phyloP scores from a whole-genome alignment of 1,140 invertebrate species.

The Pentalonia nigronervosa region DNA sequence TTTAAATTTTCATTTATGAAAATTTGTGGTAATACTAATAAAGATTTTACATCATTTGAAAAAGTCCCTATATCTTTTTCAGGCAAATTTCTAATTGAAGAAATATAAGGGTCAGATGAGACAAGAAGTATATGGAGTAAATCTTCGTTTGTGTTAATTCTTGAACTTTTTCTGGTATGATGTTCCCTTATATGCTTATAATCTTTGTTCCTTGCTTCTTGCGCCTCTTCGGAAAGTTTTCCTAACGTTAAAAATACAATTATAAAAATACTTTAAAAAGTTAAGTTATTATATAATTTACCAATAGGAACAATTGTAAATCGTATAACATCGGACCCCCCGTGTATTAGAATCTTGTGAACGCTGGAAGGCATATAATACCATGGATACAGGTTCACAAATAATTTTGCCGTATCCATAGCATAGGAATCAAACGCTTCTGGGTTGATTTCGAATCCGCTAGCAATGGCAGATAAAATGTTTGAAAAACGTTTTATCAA shows the following conservation, averaged over 20 bases:
- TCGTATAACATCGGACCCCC: not conserved
- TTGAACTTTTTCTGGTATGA: not conserved
- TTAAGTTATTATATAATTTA: not conserved
- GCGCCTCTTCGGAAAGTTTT: not conserved
- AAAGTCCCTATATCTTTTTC: not conserved
- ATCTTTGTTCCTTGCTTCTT: slow-evolving; percentile 15
- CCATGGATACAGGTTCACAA: slow-evolving; percentile 59
- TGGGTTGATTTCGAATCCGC: not conserved
- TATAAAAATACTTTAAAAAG: not conserved
- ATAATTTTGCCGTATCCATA: slow-evolving; percentile 61
- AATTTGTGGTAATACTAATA: no score
- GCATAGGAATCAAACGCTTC: slow-evolving; percentile 12
- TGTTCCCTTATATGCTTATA: not conserved
- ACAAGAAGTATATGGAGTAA: slow-evolving; percentile 6
- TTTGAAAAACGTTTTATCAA: slow-evolving; percentile 18
- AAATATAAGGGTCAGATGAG: slow-evolving; percentile 5
- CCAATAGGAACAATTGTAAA: not conserved
- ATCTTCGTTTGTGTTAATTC: slow-evolving; percentile 1
- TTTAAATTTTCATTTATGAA: no score
- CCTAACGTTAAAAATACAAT: not conserved
- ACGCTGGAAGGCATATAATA: not conserved
- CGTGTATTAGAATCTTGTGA: not conserved
- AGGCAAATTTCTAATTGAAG: not conserved
- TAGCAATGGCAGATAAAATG: not conserved
- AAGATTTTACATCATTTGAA: no score